A percentile compares a stretch with the other conserved stretches of the same genome.
These are phyloP conservation scores for Tetraneura akinire DNA, from an alignment of 1,140 invertebrate genomes.

Conservation along the genomic window DNA sequence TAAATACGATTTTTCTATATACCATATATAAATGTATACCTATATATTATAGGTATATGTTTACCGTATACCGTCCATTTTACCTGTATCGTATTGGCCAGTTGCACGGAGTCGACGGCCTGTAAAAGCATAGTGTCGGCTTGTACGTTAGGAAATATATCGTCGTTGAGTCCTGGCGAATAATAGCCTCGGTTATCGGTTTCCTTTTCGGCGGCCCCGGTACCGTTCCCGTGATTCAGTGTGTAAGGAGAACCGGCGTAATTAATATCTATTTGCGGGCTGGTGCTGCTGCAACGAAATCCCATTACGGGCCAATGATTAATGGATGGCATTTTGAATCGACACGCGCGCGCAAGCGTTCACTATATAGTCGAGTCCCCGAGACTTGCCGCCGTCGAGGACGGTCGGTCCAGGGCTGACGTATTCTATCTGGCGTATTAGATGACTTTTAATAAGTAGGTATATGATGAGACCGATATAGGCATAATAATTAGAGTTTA, in stretches of 20 bases:
- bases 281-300: constrained; percentile 50
- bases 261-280: constrained; percentile 53
- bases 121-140: constrained; percentile 71
- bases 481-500: too few relatives aligned
- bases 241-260: constrained; percentile 40
- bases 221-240: background rate
- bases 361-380: background rate
- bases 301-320: constrained; percentile 47
- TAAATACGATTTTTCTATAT: background rate
- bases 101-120: constrained; percentile 67
- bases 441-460: too few relatives aligned
- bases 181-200: constrained; percentile 64
- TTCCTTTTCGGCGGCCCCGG: constrained; percentile 11
- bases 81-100: constrained; percentile 64
- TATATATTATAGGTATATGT: background rate
- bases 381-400: background rate
- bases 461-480: too few relatives aligned
- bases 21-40: background rate
- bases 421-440: background rate
- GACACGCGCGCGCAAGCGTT: background rate
- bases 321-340: constrained; percentile 22
- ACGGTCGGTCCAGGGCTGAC: background rate
- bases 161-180: constrained; percentile 72
- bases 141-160: constrained; percentile 74
- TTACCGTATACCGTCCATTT: background rate